Evolutionary conservation across 1,140 invertebrate species (phyloP).

Genomic region (Lutraria rhynchaena): DNA sequence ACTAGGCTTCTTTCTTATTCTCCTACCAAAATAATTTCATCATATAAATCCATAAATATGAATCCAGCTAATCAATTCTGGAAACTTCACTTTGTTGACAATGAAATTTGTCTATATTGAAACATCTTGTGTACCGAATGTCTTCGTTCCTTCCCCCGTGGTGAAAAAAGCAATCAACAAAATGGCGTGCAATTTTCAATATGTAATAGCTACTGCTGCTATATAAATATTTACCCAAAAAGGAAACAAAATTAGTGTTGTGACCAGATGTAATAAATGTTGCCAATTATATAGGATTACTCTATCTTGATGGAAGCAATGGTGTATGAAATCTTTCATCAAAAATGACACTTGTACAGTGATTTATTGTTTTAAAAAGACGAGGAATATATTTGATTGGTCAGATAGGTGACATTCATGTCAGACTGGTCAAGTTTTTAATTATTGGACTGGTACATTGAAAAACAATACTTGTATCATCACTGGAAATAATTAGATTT

Average conservation of each 20-base stretch:
- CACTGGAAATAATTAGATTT: slow-evolving; percentile 32
- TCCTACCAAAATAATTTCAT: slow-evolving; percentile 20
- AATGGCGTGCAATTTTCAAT: slow-evolving; percentile 55
- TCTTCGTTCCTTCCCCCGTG: slow-evolving; percentile 22
- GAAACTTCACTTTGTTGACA: slow-evolving; percentile 37
- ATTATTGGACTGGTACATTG: slow-evolving; percentile 7
- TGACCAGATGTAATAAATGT: slow-evolving; percentile 3
- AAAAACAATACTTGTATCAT: slow-evolving; percentile 30
- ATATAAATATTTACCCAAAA: slow-evolving; percentile 57
- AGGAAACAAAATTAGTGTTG: slow-evolving; percentile 41
- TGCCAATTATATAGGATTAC: slow-evolving; percentile 49
- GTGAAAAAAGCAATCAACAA: slow-evolving; percentile 48
- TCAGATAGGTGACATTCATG: slow-evolving; percentile 9
- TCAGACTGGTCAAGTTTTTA: slow-evolving; percentile 22
- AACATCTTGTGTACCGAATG: slow-evolving; percentile 50
- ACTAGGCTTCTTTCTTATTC: neutral
- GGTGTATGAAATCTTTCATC: slow-evolving; percentile 56
- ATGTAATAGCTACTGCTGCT: slow-evolving; percentile 49
- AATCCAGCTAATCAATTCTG: slow-evolving; percentile 19
- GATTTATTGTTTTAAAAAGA: slow-evolving; percentile 54
- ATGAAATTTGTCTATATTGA: slow-evolving; percentile 48
- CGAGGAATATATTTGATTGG: slow-evolving; percentile 23
- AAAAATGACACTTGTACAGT: slow-evolving; percentile 44
- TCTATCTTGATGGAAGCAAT: slow-evolving; percentile 46
- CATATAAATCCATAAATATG: slow-evolving; percentile 46